Base-by-base conservation (phyloP, 2,113 vertebrate species). In the Atherinomorus stipes region DNA sequence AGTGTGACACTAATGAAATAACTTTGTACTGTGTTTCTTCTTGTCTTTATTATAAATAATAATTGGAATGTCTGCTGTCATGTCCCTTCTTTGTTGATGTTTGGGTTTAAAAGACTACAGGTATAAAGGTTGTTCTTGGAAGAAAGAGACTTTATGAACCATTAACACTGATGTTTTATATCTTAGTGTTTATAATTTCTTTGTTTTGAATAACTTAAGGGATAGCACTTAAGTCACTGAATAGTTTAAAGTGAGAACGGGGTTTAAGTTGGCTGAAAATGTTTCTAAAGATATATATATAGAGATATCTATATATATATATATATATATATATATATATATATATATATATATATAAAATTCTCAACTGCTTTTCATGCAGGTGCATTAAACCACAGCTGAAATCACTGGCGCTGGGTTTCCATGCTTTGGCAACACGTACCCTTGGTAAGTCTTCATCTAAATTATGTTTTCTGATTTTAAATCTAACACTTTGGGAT, bases 331-430 rank as follows among this genome's bases (percentile, higher is more conserved):
- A 12, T 15, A 44, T 42, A 42, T 3, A 42, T 1, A 2, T 10
- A 12, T 15, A 42, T 15, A 19, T n/a, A 47, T 6, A 18, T 6
- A 18, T 2, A 45, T 18, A 12, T 15, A 44, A 44, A 44, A 18
- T 13, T 19, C 10, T 47, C 10, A n/a, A 7, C n/a, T 47, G 10
- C 59, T 38, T 12, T 44, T 59, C 5, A 8, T 47, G 1, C 60
- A 97, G 97, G 74, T 96, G 95, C 74, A 96, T 95, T 85, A 95
- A 95, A 31, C 96, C 96, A 49, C 95, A 97, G 42, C 83, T 98
- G 56, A 98, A 97, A 78, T 96, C 95, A 37, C 92, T 98, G 91
- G 96, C 96, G 0, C 80, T 98, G 85, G 96, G 97, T 64, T 95
- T 97, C 74, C 95, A 97, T 31, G 95, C 96, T 25, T 88, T 98